Evolutionary conservation across 2,888 invertebrate species (phyloP), one percentile per base, ranked within the genome.

Genomic region (Dione juno): DNA sequence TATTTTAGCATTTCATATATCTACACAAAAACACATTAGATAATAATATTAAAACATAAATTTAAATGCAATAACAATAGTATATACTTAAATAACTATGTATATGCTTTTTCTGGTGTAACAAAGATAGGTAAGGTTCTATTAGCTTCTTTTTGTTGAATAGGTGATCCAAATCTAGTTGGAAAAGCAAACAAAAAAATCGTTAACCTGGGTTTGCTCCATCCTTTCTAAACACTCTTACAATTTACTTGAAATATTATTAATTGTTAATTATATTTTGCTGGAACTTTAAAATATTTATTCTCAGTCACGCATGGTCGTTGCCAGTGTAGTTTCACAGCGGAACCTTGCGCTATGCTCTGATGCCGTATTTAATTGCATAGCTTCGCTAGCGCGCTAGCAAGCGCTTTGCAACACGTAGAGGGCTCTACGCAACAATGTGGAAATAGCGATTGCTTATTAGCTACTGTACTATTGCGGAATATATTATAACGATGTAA

Each of bases 361-460:
- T 19, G 53, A 54, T 66, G 69, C 65, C 58, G 61, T 65, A 66
- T 66, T 66, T 72, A 69, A 69, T 71, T 69, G 68, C 71, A 58
- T 68, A 65, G 65, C 40, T 65, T 48, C 43, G 68, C 59, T 66
- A 52, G 63, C 64, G 37, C 43, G 68, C 59, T 66, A 58, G 63
- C 64, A 37, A 59, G 59, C 58, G 66, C 58, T 66, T 52, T 66
- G n/a, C 37, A 70, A 40, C 59, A 61, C 61, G 66, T 61, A 45
- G 53, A 70, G 66, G n/a, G 59, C 59, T 45, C 45, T 63, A 54
- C 58, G 48, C 35, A 54, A 66, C 58, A 66, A 53, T 66, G 66
- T 70, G 43, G 52, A 67, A 67, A 61, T 58, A 61, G n/a, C 57
- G 52, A 40, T 64, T 64, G 50, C 64, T 50, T 50, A 64, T 64